A percentile compares a stretch with the other conserved stretches of the same genome.
phyloP scores from a whole-genome alignment of 2,888 invertebrate species.

The Metallyticus violacea region DNA sequence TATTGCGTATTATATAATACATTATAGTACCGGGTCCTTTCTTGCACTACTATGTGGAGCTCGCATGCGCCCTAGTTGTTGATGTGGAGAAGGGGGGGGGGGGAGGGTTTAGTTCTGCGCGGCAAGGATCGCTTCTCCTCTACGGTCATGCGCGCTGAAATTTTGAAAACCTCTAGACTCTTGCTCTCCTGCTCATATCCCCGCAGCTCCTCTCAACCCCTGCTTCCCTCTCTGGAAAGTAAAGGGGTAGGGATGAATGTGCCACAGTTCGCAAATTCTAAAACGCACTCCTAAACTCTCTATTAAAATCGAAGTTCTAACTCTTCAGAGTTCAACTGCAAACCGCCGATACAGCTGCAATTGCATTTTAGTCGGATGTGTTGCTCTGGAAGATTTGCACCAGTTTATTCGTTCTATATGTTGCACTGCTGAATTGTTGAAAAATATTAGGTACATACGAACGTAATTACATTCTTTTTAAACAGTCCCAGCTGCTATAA shows the following conservation, averaged over 20 bases:
- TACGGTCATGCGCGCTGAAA: neutral
- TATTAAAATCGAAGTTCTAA: neutral
- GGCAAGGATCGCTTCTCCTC: neutral
- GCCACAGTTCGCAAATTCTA: neutral
- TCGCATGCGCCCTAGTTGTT: neutral
- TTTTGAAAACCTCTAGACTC: neutral
- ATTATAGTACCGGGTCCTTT: conserved; percentile 4
- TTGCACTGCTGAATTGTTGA: no score
- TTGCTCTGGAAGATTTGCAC: no score
- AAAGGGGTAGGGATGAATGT: neutral
- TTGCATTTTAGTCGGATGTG: no score
- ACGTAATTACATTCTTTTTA: no score
- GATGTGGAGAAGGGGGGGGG: no score
- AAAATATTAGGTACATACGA: no score
- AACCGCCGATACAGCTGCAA: no score
- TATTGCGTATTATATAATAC: neutral
- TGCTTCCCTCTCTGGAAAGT: neutral
- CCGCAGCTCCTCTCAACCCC: neutral
- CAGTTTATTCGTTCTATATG: no score
- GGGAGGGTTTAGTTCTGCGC: neutral
- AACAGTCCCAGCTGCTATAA: no score
- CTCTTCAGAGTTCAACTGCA: neutral
- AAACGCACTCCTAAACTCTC: neutral
- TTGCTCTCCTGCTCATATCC: neutral
- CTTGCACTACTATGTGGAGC: neutral